A percentile compares a stretch with the other conserved stretches of the same genome.
phyloP scores from a whole-genome alignment of 2,888 invertebrate genomes.

The Amiota minor region DNA sequence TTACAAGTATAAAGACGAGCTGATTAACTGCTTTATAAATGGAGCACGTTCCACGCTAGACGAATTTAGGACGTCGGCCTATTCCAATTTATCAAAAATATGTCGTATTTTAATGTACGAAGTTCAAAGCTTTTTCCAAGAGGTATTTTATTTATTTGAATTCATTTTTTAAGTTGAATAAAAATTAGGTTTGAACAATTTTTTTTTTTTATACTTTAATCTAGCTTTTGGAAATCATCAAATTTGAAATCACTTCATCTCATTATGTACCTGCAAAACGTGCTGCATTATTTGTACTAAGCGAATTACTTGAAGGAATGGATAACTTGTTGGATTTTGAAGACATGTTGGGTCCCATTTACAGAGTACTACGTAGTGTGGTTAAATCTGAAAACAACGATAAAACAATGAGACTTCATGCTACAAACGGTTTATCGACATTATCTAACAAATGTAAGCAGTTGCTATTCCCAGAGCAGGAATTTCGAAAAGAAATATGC shows the following conservation, averaged over 20 bases:
- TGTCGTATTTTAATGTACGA: conserved; percentile 70
- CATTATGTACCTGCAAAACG: conserved; percentile 71
- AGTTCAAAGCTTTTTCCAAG: conserved; percentile 71
- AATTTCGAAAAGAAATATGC: conserved; percentile 66
- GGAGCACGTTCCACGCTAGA: conserved; percentile 63
- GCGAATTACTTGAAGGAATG: conserved; percentile 70
- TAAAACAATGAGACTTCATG: conserved; percentile 69
- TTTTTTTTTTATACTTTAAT: neutral
- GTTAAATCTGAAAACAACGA: conserved; percentile 62
- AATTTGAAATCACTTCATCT: conserved; percentile 63
- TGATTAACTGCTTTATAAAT: conserved; percentile 69
- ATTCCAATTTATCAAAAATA: conserved; percentile 70
- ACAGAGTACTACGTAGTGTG: conserved; percentile 64
- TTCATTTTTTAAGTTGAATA: conserved; percentile 1
- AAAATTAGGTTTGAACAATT: neutral
- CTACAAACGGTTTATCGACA: conserved; percentile 66
- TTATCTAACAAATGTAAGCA: conserved; percentile 68
- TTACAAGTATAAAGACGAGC: conserved; percentile 67
- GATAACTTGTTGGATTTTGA: conserved; percentile 70
- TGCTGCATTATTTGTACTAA: conserved; percentile 69
- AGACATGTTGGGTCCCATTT: conserved; percentile 71
- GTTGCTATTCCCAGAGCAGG: conserved; percentile 57
- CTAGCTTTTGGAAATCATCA: conserved; percentile 59
- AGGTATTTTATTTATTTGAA: conserved; percentile 49
- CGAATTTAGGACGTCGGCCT: conserved; percentile 71